Evolutionary conservation across 2,113 vertebrate species (phyloP), one percentile per base, ranked within the genome.

Genomic region (Actinemys pallida): DNA sequence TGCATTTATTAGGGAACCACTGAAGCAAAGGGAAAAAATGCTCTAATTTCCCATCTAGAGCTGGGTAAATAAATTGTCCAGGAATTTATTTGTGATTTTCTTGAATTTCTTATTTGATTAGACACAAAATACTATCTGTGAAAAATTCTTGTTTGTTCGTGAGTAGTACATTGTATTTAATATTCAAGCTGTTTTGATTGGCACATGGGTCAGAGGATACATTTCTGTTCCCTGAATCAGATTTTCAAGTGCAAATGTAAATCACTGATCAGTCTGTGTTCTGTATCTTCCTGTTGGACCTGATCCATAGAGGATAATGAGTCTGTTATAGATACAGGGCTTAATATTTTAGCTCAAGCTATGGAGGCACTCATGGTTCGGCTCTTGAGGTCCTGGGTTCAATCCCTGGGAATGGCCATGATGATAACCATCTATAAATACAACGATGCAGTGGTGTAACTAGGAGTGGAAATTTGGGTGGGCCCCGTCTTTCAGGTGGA

Each of bases 41-140:
- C 25, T 90, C 39, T 88, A 3, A 87, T 94, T 95, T 90, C 65
- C 25, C 78, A 81, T 75, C 87, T 82, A 85, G 50, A 93, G 95
- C 89, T 59, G 17, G 31, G 49, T 81, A 3, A 88, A 92, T 57
- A 93, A 1, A 50, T 81, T 91, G 0, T 0, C 69, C 35, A 69
- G 82, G 25, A 89, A 25, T 14, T 50, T 39, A 45, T 86, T 31
- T 78, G 17, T 31, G 35, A 83, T 91, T 86, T 59, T 90, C 31
- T 93, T 62, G 54, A 59, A 93, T 7, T 56, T 93, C 91, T 93
- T 27, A 27, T 90, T 86, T 56, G 81, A 72, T 16, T 79, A 81
- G 42, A 57, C 53, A 59, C 20, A 69, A 90, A 91, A 95, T 49
- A 88, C 27, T 8, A 35, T 7, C 81, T 0, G 0, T 59, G 52